phyloP scores from a whole-genome alignment of 2,888 invertebrate genomes.

The Eupithecia subfuscata region DNA sequence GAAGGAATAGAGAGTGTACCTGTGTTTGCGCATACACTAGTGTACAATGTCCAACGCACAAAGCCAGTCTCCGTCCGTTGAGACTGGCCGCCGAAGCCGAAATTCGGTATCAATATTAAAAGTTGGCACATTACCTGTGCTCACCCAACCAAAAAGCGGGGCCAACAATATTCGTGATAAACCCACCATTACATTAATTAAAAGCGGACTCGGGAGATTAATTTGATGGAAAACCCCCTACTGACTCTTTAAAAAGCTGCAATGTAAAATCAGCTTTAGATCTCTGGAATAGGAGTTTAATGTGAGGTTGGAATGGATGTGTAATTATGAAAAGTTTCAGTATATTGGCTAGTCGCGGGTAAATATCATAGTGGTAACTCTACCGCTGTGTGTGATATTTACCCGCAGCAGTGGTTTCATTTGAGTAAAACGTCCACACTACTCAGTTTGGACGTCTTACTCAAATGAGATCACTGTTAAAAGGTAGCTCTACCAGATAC shows the following conservation, averaged over 20 bases:
- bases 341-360: not conserved
- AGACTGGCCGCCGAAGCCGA: no score
- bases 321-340: not conserved
- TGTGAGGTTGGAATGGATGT: not conserved
- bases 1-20: no score
- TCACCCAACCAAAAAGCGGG: not conserved
- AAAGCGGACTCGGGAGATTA: constrained; percentile 24
- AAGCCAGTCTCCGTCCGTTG: no score
- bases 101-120: not conserved
- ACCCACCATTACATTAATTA: constrained; percentile 32
- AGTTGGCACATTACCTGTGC: not conserved
- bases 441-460: not conserved
- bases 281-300: not conserved
- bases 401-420: no score
- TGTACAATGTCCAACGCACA: no score
- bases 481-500: no score
- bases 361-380: not conserved
- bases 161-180: constrained; percentile 22
- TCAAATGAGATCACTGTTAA: not conserved
- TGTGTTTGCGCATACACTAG: no score
- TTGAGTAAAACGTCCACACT: no score
- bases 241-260: not conserved
- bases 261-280: not conserved
- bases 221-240: constrained; percentile 26
- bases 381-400: no score